Base-by-base conservation (phyloP, 2,113 vertebrate species). In the Acinonyx jubatus region DNA sequence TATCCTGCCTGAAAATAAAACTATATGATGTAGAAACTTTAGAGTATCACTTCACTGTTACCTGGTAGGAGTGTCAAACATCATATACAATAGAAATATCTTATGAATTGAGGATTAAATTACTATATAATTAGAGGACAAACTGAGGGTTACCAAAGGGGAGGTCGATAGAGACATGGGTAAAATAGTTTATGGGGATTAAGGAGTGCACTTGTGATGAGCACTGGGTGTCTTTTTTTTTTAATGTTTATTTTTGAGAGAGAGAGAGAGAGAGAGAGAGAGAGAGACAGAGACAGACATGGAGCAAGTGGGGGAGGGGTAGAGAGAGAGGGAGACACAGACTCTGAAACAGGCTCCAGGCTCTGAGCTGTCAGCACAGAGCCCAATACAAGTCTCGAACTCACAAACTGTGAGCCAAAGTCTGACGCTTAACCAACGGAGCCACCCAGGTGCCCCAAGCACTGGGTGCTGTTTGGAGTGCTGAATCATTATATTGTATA, bases 71-170 rank as follows among this genome's bases (percentile, higher is more conserved):
- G 38, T 36, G 16, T 95, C 78, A 93, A 95, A 73, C 29, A 89
- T 29, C 25, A 93, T 21, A 85, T 19, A 85, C 8, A 94, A 36
- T 31, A 92, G 31, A 92, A 23, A 2, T 38, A 89, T 6, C 63
- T 92, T 85, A 69, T 71, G 38, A 95, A 78, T 7, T 74, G 5
- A 96, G 66, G 12, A 95, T 78, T 92, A 71, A 94, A 61, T 95
- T 96, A 90, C 10, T 88, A 84, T 6, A 78, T 79, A 93, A 66
- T 31, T 73, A 48, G 73, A 76, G 45, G 45, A 76, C 41, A 78
- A 78, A 78, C 25, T 45, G 27, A 45, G 31, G 27, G 23, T 78
- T 48, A 31, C 27, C 15, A 48, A 45, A 78, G 41, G 74, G 27
- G 41, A 48, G 38, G 38, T 31, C 13, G 7, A 27, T 18, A 27